Conservation (phyloP, 2,797 vertebrate genomes). For the Diceros bicornis region DNA sequence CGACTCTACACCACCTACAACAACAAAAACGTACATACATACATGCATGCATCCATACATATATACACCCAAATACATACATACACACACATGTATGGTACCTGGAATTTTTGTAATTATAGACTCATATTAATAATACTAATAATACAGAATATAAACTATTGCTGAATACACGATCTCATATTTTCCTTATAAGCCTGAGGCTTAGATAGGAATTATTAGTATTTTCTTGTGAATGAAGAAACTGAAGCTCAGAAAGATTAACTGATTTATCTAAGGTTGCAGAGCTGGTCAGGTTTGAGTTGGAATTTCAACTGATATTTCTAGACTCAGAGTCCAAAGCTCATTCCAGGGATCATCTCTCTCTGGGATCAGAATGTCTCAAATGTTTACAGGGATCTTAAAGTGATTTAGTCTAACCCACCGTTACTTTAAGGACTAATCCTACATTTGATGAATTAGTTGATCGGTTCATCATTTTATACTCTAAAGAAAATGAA, state of each 20-base stretch:
- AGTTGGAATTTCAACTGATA: conserved; percentile 23
- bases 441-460: conserved; percentile 20
- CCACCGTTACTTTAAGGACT: neutral
- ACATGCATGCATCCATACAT: neutral
- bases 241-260: conserved; percentile 22
- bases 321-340: neutral
- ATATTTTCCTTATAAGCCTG: neutral
- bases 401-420: neutral
- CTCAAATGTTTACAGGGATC: neutral
- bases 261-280: neutral
- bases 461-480: neutral
- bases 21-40: too few relatives aligned
- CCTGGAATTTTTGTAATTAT: neutral
- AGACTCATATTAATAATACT: neutral
- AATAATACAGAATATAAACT: neutral
- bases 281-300: neutral
- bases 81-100: neutral
- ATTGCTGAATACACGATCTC: neutral
- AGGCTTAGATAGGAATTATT: neutral
- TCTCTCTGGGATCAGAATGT: neutral
- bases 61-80: neutral
- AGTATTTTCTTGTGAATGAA: conserved; percentile 6
- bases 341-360: neutral
- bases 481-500: neutral
- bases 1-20: too few relatives aligned